Base-by-base conservation (phyloP, 1,140 invertebrate species). In the Saccostrea echinata region DNA sequence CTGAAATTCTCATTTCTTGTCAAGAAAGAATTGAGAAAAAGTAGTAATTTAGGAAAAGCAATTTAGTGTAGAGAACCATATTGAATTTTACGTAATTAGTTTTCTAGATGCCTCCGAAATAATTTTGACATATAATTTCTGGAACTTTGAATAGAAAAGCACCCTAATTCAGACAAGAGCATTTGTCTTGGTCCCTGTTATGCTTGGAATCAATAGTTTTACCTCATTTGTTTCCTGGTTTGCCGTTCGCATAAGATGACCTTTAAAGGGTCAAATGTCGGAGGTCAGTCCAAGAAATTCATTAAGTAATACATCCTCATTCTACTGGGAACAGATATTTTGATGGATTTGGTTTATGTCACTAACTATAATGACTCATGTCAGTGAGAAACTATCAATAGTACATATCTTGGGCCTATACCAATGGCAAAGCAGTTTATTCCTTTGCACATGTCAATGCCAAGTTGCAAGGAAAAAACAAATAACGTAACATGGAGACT, bases 121-220 rank as follows among this genome's bases (percentile, higher is more conserved):
- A 76, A 76, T 76, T 76, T 76, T 76, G 68, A 76, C 68, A 76
- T 76, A 76, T 76, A 76, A 76, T 76, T 76, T 33, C 68, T 76
- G 27, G 30, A 76, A 76, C 68, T 30, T 76, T 76, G 27, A 30
- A 30, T 76, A 30, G 68, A 76, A 76, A 76, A 76, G 30, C 68
- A 76, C 24, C 68, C 68, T 30, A 27, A 30, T 76, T 27, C 27
- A 76, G 68, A 76, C 68, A 76, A 76, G 68, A 76, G 68, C 68
- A 76, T 76, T 76, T 76, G 68, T 76, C 68, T 76, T 76, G 11
- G 68, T 1, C 30, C 68, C 68, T 30, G 68, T 76, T 76, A 30
- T 33, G 68, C 27, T 76, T 76, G 30, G 27, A 27, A 76, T 76
- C 68, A 30, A 76, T 76, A 76, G 68, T 30, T 76, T 76, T 76